A percentile compares a stretch with the other conserved stretches of the same genome.
phyloP scores from a whole-genome alignment of 1,140 invertebrate species.

The Drosophila bifasciata region DNA sequence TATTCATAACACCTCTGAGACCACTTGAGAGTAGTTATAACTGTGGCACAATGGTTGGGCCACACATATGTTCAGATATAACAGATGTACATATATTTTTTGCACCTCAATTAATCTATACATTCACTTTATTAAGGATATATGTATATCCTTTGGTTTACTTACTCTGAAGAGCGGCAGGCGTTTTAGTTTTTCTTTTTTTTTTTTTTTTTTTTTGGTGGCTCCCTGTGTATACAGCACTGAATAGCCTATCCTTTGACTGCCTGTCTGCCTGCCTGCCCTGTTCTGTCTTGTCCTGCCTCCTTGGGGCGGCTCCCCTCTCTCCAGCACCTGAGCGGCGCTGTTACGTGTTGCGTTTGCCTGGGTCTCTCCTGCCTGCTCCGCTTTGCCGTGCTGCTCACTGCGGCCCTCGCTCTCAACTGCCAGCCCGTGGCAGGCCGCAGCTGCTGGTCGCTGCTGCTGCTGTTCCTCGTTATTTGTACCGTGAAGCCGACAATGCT shows the following conservation, averaged over 20 bases:
- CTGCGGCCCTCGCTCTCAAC: slow-evolving; percentile 71
- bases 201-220: slow-evolving; percentile 9
- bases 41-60: slow-evolving; percentile 1
- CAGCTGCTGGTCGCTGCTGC: slow-evolving; percentile 30
- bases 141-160: slow-evolving; percentile 9
- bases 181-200: slow-evolving; percentile 16
- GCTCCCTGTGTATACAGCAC: slow-evolving; percentile 54
- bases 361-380: slow-evolving; percentile 24
- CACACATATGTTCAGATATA: slow-evolving; percentile 19
- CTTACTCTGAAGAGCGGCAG: slow-evolving; percentile 34
- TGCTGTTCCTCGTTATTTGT: slow-evolving; percentile 13
- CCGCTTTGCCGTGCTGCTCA: slow-evolving; percentile 59
- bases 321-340: slow-evolving; percentile 25
- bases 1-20: slow-evolving; percentile 42
- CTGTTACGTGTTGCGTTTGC: slow-evolving; percentile 57
- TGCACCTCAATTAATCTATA: background rate
- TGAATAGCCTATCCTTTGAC: slow-evolving; percentile 50
- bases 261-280: slow-evolving; percentile 25
- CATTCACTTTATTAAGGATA: background rate
- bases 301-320: background rate
- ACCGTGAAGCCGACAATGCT: slow-evolving; percentile 36
- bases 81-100: background rate
- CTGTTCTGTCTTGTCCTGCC: no score
- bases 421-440: slow-evolving; percentile 33
- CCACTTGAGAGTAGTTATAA: slow-evolving; percentile 43